A percentile compares a stretch with the other conserved stretches of the same genome.
Conservation (phyloP, 1,140 invertebrate species). For the Sipha flava region DNA sequence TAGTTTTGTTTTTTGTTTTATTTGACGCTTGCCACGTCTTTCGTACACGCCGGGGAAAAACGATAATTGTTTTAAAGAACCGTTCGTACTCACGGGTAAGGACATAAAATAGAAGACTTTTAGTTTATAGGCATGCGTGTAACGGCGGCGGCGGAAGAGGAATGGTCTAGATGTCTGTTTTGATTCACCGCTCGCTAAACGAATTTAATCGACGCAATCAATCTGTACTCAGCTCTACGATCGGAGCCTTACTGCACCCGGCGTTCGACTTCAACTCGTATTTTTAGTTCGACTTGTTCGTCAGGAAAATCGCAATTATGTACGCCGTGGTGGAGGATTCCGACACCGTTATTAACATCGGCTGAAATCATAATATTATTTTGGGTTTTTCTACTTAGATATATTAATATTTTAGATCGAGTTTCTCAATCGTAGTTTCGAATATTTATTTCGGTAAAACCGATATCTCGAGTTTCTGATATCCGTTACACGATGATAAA, state of each 20-base stretch:
- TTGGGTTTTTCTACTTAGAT: too few relatives aligned
- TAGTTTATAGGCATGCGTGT: background rate
- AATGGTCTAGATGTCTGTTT: background rate
- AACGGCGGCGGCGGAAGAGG: background rate
- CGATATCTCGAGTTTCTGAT: too few relatives aligned
- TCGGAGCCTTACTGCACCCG: background rate
- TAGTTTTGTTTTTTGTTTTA: background rate
- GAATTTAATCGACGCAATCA: constrained; percentile 12
- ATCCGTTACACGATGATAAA: too few relatives aligned
- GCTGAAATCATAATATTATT: too few relatives aligned
- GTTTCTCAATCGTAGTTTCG: too few relatives aligned
- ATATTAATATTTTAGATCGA: too few relatives aligned
- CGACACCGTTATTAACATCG: too few relatives aligned
- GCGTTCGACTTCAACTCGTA: background rate
- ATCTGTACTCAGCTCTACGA: background rate
- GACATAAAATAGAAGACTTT: background rate
- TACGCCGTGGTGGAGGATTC: too few relatives aligned
- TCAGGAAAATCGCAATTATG: too few relatives aligned
- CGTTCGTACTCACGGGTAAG: background rate
- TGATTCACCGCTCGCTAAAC: background rate
- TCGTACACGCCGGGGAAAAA: background rate
- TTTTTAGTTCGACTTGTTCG: background rate
- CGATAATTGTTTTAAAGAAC: background rate
- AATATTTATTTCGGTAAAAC: too few relatives aligned
- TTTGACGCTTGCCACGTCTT: background rate